Evolutionary conservation across 2,888 invertebrate species (phyloP).

Genomic region (Melanargia galathea): DNA sequence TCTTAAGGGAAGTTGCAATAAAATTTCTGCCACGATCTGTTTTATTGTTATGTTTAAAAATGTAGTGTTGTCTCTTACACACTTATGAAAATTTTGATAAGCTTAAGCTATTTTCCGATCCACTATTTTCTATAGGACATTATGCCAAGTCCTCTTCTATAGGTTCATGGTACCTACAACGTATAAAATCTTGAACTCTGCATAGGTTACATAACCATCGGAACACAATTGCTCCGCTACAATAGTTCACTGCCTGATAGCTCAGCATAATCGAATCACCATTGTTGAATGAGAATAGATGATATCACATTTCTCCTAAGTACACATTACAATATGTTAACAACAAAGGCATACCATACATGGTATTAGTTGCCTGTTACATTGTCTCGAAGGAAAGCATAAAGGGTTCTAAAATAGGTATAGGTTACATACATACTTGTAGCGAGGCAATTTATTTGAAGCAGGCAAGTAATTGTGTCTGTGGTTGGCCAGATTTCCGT

Average conservation of each 20-base stretch:
- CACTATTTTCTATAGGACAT: no score
- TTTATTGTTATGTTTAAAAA: no score
- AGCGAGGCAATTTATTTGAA: not conserved
- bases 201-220: not conserved
- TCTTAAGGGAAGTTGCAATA: no score
- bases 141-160: no score
- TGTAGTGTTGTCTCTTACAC: no score
- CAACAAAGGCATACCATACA: slow-evolving; percentile 6
- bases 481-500: no score
- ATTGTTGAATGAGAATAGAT: slow-evolving; percentile 12
- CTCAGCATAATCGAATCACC: slow-evolving; percentile 6
- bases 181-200: not conserved
- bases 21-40: no score
- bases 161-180: no score
- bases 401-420: not conserved
- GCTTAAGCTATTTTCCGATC: no score
- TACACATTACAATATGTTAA: slow-evolving; percentile 15
- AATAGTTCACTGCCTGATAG: not conserved
- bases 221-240: not conserved
- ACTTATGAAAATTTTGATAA: no score
- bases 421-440: not conserved
- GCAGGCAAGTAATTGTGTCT: no score
- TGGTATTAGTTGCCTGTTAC: slow-evolving; percentile 1
- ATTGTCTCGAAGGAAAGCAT: not conserved
- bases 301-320: slow-evolving; percentile 19